A percentile compares a stretch with the other conserved stretches of the same genome.
These are phyloP conservation scores for Silurus lanzhouensis DNA, from an alignment of 2,797 vertebrate species.

Conservation along the genomic window DNA sequence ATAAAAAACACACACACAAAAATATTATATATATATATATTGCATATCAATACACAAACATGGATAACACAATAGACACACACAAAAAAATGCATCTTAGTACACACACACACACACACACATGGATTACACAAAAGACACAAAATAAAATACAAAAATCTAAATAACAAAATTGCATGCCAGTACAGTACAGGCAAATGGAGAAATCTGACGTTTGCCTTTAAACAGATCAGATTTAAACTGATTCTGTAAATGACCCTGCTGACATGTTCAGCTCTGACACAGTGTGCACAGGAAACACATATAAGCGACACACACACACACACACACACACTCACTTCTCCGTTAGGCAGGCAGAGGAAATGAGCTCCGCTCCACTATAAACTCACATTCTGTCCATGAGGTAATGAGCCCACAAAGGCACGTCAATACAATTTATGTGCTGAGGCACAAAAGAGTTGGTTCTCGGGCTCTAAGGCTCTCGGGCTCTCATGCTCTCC, in stretches of 20 bases:
- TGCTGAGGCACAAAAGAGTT: conserved; percentile 11
- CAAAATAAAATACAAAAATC: too few species aligned
- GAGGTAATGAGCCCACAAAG: conserved; percentile 46
- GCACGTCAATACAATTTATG: conserved; percentile 37
- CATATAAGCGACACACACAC: neutral
- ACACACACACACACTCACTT: neutral
- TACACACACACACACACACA: too few species aligned
- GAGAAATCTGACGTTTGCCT: neutral
- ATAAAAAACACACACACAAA: too few species aligned
- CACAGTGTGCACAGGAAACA: conserved; percentile 30
- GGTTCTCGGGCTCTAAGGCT: too few species aligned
- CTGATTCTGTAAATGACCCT: neutral
- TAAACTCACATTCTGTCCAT: conserved; percentile 24
- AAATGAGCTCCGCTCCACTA: conserved; percentile 27
- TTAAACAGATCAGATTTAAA: neutral
- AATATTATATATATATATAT: too few species aligned
- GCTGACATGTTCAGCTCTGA: neutral
- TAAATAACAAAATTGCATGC: too few species aligned
- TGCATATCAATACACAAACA: too few species aligned
- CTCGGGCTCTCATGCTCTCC: too few species aligned
- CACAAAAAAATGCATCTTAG: too few species aligned
- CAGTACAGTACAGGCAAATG: too few species aligned
- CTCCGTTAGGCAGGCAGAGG: conserved; percentile 22
- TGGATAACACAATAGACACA: too few species aligned
- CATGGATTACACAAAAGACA: too few species aligned